Conservation (phyloP, 1,140 invertebrate genomes). For the Leptinotarsa undecemlineata region DNA sequence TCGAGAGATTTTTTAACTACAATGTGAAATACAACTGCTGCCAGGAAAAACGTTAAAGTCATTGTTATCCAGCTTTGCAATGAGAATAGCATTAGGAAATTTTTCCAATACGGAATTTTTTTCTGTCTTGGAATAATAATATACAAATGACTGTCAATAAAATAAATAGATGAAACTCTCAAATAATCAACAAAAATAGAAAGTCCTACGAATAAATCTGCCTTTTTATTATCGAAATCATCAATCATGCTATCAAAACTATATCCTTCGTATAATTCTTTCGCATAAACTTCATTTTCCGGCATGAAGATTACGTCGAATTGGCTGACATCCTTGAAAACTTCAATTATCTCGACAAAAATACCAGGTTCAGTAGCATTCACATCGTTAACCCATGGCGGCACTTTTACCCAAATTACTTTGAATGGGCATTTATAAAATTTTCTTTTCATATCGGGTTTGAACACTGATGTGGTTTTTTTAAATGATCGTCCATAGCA, state of each 20-base stretch:
- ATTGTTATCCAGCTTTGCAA: background rate
- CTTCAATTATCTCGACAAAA: background rate
- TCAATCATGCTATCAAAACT: conserved; percentile 1
- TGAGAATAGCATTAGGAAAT: background rate
- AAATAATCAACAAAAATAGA: background rate
- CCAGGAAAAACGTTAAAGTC: background rate
- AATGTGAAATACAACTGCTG: background rate
- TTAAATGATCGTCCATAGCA: background rate
- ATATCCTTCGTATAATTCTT: background rate
- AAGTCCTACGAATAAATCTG: conserved; percentile 4
- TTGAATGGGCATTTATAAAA: conserved; percentile 8
- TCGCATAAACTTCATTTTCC: background rate
- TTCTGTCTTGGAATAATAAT: background rate
- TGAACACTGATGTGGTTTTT: background rate
- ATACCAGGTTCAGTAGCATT: conserved; percentile 11
- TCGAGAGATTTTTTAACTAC: background rate
- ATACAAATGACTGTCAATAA: conserved; percentile 4
- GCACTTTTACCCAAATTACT: background rate
- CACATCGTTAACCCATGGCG: background rate
- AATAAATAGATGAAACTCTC: no score
- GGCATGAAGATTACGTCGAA: conserved; percentile 1
- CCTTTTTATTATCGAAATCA: conserved; percentile 8
- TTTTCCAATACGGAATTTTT: background rate
- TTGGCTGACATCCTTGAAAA: background rate
- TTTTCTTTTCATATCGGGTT: background rate